These are phyloP conservation scores for Calliphora vicina DNA, from an alignment of 1,140 invertebrate genomes.

Conservation along the genomic window DNA sequence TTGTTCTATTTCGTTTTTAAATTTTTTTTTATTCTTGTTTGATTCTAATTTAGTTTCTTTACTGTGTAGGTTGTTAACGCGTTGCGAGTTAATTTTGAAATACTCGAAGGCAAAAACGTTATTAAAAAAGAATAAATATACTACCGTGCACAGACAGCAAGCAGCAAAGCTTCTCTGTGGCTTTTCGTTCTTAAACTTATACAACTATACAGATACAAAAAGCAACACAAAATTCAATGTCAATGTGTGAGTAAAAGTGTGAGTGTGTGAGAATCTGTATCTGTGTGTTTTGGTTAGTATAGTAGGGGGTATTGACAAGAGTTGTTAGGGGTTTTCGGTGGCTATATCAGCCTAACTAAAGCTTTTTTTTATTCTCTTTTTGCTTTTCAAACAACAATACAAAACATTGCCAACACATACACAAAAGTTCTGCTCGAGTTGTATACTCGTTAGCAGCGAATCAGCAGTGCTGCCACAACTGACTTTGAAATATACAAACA, in stretches of 20 bases:
- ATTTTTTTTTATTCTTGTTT: background rate
- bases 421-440: background rate
- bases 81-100: slow-evolving; percentile 32
- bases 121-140: slow-evolving; percentile 24
- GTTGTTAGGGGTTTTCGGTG: background rate
- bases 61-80: slow-evolving; percentile 17
- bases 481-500: too few species aligned
- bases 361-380: background rate
- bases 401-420: background rate
- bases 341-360: background rate
- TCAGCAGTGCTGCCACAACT: too few species aligned
- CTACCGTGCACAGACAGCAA: background rate
- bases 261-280: background rate
- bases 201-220: background rate
- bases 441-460: background rate
- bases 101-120: slow-evolving; percentile 21
- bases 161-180: background rate
- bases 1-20: background rate
- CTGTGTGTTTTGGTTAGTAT: background rate
- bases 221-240: background rate
- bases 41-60: background rate
- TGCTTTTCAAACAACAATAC: background rate
- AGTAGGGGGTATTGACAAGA: background rate
- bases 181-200: background rate
- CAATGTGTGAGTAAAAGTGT: background rate